Base-by-base conservation (phyloP, 2,113 vertebrate genomes). In the Phyllostomus hastatus region DNA sequence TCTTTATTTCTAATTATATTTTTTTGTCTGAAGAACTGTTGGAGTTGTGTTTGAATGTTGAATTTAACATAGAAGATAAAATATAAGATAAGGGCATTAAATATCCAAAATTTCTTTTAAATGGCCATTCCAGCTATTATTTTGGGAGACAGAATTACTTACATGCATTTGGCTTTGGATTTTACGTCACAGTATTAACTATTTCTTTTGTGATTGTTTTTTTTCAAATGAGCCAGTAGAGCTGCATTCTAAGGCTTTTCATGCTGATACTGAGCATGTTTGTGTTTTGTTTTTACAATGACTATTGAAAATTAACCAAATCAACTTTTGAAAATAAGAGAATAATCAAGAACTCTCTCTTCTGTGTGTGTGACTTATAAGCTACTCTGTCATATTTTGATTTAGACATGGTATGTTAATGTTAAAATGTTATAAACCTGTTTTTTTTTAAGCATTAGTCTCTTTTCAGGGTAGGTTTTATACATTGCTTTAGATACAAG, bases 391-490 rank as follows among this genome's bases (percentile, higher is more conserved):
- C 20, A 31, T 59, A 86, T 79, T 94, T 87, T 94, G 33, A 89
- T 20, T 50, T 76, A 80, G 75, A 90, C 20, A 54, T 43, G 28
- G 9, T 69, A 61, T 90, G 17, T 76, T 90, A 59, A 72, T 35
- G 43, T 19, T 43, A 43, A 43, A 43, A 43, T 43, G 43, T 41
- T 69, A 70, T 57, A 69, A 95, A n/a, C 66, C 16, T 24, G 5
- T 52, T 78, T 88, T 93, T 94, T 95, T 73, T 80, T 38, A 73
- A 84, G 9, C 15, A 5, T 61, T 67, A 46, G 2, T 67, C 22
- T 92, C 52, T 92, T 61, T 93, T 52, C 38, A 57, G n/a, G n/a
- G 14, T 76, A 88, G 57, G 24, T 81, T 94, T 92, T 70, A 64
- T 35, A 70, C 8, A 43, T 86, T 86, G 31, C 22, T 35, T 89